phyloP scores from a whole-genome alignment of 2,113 vertebrate species.

The Platycercus adscitus region DNA sequence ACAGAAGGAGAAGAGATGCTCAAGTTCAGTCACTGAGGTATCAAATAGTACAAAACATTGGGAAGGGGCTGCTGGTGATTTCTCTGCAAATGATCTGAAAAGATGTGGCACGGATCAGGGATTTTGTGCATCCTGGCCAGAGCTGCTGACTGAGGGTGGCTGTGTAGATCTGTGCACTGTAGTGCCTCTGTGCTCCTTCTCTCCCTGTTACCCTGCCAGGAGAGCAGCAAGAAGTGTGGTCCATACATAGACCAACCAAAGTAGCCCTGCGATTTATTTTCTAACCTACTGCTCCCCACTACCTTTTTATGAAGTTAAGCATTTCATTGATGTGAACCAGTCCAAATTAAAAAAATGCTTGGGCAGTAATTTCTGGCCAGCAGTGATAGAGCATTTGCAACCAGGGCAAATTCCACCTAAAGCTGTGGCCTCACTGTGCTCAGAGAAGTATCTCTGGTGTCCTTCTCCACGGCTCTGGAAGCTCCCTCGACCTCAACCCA shows the following conservation, averaged over 20 bases:
- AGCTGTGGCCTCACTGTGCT: too few species aligned
- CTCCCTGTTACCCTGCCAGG: background rate
- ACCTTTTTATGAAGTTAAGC: background rate
- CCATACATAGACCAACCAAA: background rate
- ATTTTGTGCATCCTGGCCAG: accelerated
- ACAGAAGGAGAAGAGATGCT: background rate
- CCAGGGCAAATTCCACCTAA: background rate
- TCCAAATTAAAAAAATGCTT: background rate
- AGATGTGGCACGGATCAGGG: background rate
- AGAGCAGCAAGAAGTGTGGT: accelerated
- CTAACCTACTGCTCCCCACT: background rate
- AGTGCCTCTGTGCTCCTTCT: accelerated
- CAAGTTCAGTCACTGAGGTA: background rate
- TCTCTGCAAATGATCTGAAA: background rate
- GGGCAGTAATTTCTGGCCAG: background rate
- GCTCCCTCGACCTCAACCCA: background rate
- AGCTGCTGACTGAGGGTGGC: background rate
- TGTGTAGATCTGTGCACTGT: accelerated
- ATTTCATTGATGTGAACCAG: background rate
- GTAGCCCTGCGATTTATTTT: background rate
- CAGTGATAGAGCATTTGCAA: background rate
- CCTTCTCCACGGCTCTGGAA: background rate
- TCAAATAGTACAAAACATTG: background rate
- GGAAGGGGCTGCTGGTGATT: background rate
- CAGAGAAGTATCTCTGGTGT: too few species aligned